Evolutionary conservation across 2,797 vertebrate species (phyloP), one percentile per base, ranked within the genome.

Genomic region (Pseudochirops cupreus): DNA sequence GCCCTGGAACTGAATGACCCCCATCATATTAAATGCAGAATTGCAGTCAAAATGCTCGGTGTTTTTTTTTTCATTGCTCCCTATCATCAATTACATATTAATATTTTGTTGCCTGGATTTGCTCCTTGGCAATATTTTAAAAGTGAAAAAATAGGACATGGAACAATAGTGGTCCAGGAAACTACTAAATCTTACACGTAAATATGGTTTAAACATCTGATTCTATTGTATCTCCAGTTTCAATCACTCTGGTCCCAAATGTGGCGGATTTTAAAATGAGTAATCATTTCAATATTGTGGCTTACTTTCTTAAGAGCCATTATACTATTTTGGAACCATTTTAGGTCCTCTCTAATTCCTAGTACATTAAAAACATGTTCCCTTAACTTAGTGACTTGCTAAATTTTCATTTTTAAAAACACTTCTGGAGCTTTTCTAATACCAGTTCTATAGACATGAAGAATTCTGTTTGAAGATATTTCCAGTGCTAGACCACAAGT

Each of bases 311-410:
- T 16, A 12, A 56, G 28, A 16, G 91, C 91, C 6, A 93, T 92
- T 95, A 57, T 50, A 91, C 0, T 93, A 93, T n/a, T 93, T 67
- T 92, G 56, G 67, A 87, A 82, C 21, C 39, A 82, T 82, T 10
- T 82, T 9, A 7, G 67, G 29, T 74, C 54, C 10, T 56, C 74
- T 54, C 2, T 56, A 91, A 82, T 67, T n/a, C 91, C 90, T 96
- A 91, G 31, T 91, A 93, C 24, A 89, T 92, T 94, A 67, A 28
- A 90, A 94, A 95, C 93, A 21, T 91, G 62, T 50, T 24, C 55
- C 33, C 53, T 91, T 93, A 94, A 95, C 94, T 91, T 87, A 91
- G 58, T 93, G 91, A 94, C 33, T 93, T 74, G 29, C 16, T 92
- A 93, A 91, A 57, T 31, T 90, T 28, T 28, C 24, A 31, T 92